Percentiles rank a stretch among this genome's conserved stretches.
Conservation (phyloP, 1,140 invertebrate species). For the Manduca sexta region DNA sequence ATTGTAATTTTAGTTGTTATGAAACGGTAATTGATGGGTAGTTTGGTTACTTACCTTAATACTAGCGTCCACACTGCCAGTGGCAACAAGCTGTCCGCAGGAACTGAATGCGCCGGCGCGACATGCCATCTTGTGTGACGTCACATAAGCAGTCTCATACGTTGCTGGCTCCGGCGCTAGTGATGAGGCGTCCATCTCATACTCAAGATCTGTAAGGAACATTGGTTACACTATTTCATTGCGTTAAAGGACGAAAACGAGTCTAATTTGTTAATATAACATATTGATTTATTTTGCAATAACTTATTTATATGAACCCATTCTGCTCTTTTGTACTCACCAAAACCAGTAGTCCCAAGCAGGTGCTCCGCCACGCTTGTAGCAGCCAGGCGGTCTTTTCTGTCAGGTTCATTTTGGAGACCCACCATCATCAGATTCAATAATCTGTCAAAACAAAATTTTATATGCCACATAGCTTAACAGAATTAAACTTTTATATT, state of each 20-base stretch:
- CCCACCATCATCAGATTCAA: constrained; percentile 90
- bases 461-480: too few relatives aligned
- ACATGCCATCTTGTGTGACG: constrained; percentile 97
- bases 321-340: constrained; percentile 53
- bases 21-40: too few relatives aligned
- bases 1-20: too few relatives aligned
- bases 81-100: constrained; percentile 97
- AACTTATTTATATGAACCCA: too few relatives aligned
- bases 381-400: constrained; percentile 77
- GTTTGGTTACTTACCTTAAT: constrained; percentile 83
- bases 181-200: constrained; percentile 92
- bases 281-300: too few relatives aligned
- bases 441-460: constrained; percentile 61
- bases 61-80: constrained; percentile 97
- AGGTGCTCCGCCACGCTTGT: constrained; percentile 79
- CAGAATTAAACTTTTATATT: too few relatives aligned
- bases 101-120: constrained; percentile 94
- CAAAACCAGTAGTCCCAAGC: constrained; percentile 85
- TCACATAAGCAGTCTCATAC: constrained; percentile 99
- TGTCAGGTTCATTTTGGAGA: constrained; percentile 88
- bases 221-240: background rate
- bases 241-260: too few relatives aligned
- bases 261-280: too few relatives aligned
- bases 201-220: constrained; percentile 85
- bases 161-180: constrained; percentile 94